Percentiles rank a stretch among this genome's conserved stretches.
Evolutionary conservation across 2,888 invertebrate genomes (phyloP).

Genomic region (Apamea sordens): DNA sequence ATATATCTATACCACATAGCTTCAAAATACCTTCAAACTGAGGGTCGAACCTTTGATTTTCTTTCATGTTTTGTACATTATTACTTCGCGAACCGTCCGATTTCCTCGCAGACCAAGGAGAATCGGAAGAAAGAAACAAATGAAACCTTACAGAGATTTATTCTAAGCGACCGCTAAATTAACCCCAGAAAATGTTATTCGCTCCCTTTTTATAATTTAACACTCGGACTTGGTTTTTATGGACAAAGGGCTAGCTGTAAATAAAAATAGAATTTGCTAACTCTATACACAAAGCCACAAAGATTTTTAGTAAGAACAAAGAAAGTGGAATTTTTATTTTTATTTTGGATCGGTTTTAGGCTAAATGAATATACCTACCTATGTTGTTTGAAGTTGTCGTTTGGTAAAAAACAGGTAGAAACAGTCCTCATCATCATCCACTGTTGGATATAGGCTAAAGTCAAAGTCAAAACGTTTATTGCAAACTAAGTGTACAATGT

Average conservation of each 20-base stretch:
- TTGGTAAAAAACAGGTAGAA: not conserved
- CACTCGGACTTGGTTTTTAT: constrained; percentile 71
- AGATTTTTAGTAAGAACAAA: constrained; percentile 29
- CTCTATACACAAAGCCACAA: constrained; percentile 27
- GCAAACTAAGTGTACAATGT: no score
- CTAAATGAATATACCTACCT: not conserved
- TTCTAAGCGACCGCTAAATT: constrained; percentile 78
- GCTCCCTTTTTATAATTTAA: constrained; percentile 79
- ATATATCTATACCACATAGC: constrained; percentile 1
- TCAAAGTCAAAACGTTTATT: no score
- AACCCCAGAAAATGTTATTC: constrained; percentile 76
- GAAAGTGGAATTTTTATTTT: constrained; percentile 19
- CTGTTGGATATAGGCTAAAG: not conserved
- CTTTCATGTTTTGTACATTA: constrained; percentile 56
- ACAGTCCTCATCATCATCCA: no score
- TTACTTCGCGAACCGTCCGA: constrained; percentile 32
- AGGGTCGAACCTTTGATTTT: constrained; percentile 43
- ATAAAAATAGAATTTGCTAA: constrained; percentile 51
- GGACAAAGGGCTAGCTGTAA: constrained; percentile 67
- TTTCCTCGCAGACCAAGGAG: constrained; percentile 32
- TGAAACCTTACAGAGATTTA: constrained; percentile 78
- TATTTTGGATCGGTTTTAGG: not conserved
- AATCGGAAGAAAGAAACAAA: constrained; percentile 70
- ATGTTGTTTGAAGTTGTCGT: not conserved
- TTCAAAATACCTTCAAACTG: constrained; percentile 24